Evolutionary conservation across 2,113 vertebrate genomes (phyloP).

Genomic region (Herpetotheres cachinnans): DNA sequence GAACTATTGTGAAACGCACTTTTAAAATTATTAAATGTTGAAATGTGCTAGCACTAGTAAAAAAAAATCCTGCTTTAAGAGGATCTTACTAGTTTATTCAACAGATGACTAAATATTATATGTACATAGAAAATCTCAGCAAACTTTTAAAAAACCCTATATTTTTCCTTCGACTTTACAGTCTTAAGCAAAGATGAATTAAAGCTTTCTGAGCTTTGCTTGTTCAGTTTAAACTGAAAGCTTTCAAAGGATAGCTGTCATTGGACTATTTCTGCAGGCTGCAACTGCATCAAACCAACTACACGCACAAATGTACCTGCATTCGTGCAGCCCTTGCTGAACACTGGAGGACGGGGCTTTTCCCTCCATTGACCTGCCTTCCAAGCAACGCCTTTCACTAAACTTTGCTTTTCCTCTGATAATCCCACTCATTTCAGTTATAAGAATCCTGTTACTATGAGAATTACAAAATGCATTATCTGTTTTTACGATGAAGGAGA

Average conservation of each 20-base stretch:
- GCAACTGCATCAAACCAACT: not conserved
- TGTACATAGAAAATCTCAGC: not conserved
- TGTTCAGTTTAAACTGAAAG: not conserved
- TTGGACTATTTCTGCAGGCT: not conserved
- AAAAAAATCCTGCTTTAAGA: not conserved
- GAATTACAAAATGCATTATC: not conserved
- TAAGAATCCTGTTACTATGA: not conserved
- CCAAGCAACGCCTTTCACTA: not conserved
- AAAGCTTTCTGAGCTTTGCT: not conserved
- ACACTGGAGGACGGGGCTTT: fast-evolving
- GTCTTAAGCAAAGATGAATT: not conserved
- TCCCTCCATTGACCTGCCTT: not conserved
- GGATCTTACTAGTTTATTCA: not conserved
- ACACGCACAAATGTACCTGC: no score
- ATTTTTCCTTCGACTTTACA: not conserved
- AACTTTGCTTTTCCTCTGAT: not conserved
- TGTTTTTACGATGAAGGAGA: not conserved
- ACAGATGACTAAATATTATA: not conserved
- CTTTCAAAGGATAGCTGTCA: not conserved
- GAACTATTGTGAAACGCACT: not conserved
- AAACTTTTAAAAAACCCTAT: fast-evolving
- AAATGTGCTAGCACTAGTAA: not conserved
- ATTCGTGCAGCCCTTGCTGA: not conserved
- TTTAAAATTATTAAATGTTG: not conserved
- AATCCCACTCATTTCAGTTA: not conserved